Evolutionary conservation across 1,140 invertebrate genomes (phyloP).

Genomic region (Drosophila equinoxialis): DNA sequence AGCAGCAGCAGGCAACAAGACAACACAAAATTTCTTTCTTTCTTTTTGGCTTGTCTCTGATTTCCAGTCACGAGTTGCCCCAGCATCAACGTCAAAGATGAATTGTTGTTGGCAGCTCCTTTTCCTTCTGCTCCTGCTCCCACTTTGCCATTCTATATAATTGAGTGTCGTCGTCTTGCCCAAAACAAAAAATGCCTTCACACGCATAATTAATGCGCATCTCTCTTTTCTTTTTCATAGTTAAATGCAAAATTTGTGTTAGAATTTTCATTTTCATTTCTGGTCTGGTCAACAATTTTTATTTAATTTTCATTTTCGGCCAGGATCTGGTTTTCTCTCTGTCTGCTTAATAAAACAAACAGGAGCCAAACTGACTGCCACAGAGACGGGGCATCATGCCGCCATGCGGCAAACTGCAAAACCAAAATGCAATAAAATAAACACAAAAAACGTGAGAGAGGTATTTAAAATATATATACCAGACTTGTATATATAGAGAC

Average conservation of each 20-base stretch:
- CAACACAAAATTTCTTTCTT: constrained; percentile 15
- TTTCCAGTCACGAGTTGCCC: constrained; percentile 17
- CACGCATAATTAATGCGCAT: constrained; percentile 77
- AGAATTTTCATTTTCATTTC: constrained; percentile 4
- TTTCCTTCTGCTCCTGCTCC: constrained; percentile 15
- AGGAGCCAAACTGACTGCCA: background rate
- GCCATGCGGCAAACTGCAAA: constrained; percentile 63
- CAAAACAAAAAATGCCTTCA: constrained; percentile 40
- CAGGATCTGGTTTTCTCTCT: background rate
- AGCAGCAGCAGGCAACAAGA: constrained; percentile 35
- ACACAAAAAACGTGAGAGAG: constrained; percentile 32
- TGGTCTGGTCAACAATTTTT: constrained; percentile 9
- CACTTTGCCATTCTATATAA: constrained; percentile 11
- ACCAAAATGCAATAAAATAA: constrained; percentile 56
- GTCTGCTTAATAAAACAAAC: constrained; percentile 15
- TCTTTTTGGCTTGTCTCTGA: constrained; percentile 24
- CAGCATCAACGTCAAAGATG: constrained; percentile 54
- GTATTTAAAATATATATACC: constrained; percentile 49
- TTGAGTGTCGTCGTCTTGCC: constrained; percentile 50
- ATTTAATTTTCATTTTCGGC: background rate
- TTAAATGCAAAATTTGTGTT: constrained; percentile 14
- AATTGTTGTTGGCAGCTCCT: constrained; percentile 64
- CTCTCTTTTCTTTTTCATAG: background rate
- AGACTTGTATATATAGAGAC: background rate
- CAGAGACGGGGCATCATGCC: constrained; percentile 35